phyloP scores from a whole-genome alignment of 2,888 invertebrate genomes.

The Hermodice carunculata region DNA sequence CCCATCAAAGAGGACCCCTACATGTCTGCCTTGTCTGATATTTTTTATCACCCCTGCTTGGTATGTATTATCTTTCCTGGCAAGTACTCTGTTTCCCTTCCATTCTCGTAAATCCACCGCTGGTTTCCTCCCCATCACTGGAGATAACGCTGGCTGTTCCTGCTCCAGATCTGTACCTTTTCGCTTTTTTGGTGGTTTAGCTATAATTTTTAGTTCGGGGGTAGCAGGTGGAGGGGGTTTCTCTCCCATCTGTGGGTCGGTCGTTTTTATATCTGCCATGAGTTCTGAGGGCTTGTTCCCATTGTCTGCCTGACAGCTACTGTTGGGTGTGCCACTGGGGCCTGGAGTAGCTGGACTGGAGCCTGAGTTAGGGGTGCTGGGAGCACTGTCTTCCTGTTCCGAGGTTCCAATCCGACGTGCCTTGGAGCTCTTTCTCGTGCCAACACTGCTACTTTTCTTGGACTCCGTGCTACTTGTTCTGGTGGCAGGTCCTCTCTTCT shows the following conservation, averaged over 20 bases:
- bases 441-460: no score
- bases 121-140: constrained; percentile 39
- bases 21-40: constrained; percentile 73
- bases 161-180: constrained; percentile 72
- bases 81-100: constrained; percentile 92
- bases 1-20: constrained; percentile 87
- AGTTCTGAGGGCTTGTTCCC: constrained; percentile 1
- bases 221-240: background rate
- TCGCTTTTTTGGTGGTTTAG: constrained; percentile 92
- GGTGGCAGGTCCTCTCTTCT: no score
- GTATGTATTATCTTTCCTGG: constrained; percentile 86
- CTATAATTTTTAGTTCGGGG: constrained; percentile 54
- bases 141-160: constrained; percentile 2
- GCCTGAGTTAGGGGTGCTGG: background rate
- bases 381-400: background rate
- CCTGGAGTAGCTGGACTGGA: background rate
- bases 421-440: no score
- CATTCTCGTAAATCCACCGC: constrained; percentile 89
- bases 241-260: background rate
- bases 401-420: background rate
- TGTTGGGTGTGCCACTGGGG: background rate
- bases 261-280: background rate
- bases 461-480: no score
- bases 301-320: background rate
- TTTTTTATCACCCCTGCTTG: constrained; percentile 85